A percentile compares a stretch with the other conserved stretches of the same genome.
Conservation (phyloP, 1,140 invertebrate species). For the Nasonia vitripennis region DNA sequence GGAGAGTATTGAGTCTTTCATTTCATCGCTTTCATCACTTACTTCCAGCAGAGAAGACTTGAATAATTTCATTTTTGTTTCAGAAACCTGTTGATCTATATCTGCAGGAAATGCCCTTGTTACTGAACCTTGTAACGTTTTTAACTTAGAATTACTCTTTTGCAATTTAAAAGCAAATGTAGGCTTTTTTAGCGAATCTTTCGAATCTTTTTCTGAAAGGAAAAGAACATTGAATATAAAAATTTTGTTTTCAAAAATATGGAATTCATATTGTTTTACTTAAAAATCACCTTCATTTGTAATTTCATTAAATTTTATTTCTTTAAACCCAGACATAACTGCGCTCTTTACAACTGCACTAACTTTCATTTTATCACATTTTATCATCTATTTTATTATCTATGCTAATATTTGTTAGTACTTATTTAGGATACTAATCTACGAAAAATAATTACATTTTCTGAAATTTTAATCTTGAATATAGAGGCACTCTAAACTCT, state of each 20-base stretch:
- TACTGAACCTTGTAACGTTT: conserved; percentile 12
- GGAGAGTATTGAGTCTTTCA: not conserved
- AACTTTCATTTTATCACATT: no score
- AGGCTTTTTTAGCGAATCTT: not conserved
- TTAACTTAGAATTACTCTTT: conserved; percentile 19
- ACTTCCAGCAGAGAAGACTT: not conserved
- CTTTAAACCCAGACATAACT: conserved; percentile 12
- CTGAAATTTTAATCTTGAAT: not conserved
- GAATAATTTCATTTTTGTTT: conserved; percentile 5
- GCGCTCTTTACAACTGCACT: no score
- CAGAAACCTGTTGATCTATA: not conserved
- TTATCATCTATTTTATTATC: no score
- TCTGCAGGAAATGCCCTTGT: not conserved
- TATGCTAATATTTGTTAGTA: no score
- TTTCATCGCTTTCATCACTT: not conserved
- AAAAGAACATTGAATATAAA: not conserved
- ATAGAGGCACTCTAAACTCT: not conserved
- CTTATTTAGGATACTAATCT: no score
- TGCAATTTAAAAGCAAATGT: conserved; percentile 17
- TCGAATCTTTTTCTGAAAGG: not conserved
- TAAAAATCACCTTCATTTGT: not conserved
- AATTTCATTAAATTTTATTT: not conserved
- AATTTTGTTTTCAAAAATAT: not conserved
- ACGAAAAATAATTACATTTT: no score
- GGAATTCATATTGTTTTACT: not conserved